These are phyloP conservation scores for human (Homo sapiens) DNA, from an alignment of 2,113 vertebrate species.

Conservation along the genomic window DNA sequence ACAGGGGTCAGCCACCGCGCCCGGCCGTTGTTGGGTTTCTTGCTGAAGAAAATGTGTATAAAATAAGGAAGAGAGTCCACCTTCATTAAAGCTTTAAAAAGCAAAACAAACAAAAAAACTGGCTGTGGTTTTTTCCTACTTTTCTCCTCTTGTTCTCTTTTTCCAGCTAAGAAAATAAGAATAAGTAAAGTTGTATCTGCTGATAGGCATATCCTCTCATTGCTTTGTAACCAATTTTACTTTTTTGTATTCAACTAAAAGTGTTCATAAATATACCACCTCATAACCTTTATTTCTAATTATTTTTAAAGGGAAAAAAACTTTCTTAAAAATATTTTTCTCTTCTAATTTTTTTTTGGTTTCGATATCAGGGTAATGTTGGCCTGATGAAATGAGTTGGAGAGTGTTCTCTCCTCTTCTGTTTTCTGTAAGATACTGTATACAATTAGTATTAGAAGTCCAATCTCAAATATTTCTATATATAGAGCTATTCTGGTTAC, in stretches of 20 bases:
- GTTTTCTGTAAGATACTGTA: background rate
- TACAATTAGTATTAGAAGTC: background rate
- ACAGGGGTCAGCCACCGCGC: no score
- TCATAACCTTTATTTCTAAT: background rate
- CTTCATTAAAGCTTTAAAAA: background rate
- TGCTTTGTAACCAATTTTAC: background rate
- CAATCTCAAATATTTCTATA: background rate
- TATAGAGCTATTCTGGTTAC: background rate
- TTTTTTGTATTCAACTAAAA: background rate
- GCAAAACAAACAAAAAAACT: background rate
- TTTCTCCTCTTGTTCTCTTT: background rate
- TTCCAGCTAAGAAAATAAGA: background rate
- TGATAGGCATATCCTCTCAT: background rate
- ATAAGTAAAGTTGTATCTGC: background rate
- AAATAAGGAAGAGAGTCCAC: background rate
- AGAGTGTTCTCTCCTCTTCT: background rate
- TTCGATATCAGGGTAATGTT: background rate
- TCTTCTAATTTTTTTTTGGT: background rate
- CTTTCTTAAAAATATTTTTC: background rate
- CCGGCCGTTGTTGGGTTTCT: background rate
- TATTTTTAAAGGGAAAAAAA: background rate
- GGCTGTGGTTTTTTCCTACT: background rate
- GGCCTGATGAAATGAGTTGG: background rate
- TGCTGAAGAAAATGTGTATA: background rate
- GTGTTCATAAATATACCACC: background rate